Evolutionary conservation across 2,113 vertebrate species (phyloP), one percentile per base, ranked within the genome.

Genomic region (Eptesicus fuscus): DNA sequence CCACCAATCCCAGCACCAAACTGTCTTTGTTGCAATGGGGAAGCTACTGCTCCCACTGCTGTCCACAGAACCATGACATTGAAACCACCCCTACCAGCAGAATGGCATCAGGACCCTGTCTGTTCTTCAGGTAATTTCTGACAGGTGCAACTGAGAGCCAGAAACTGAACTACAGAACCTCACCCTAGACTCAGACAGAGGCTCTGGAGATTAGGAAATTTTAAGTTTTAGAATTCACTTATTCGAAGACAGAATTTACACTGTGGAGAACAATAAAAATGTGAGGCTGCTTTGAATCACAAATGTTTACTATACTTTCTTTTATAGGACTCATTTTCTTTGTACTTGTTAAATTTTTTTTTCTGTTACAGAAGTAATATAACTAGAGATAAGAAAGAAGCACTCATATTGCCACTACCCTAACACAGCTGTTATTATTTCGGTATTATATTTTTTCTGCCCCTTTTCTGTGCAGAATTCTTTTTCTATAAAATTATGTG

Each of bases 291-390:
- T 35, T 49, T 25, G 22, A 91, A 63, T 65, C 83, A 76, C 8
- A 49, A 49, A 77, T 86, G 80, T 42, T 76, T 35, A 71, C 40
- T 90, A 40, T 59, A 51, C 8, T 73, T 92, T 92, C 56, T 97
- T 92, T 80, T 70, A 47, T 22, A 63, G 42, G 63, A 77, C 23
- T 77, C 18, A 3, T 85, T 88, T 90, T 88, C 47, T 92, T 91
- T 84, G 25, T 56, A 51, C 40, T 59, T 77, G 40, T 20, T 80
- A 83, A 28, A 37, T 37, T 37, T 79, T 49, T 30, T 88, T 90
- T 93, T 78, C 79, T 83, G 30, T 86, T 89, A 83, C 30, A 85
- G 80, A 95, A 59, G n/a, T 84, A 90, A 91, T 84, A 49, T 70
- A 67, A 79, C 18, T 8, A 92, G 49, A 94, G 65, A 85, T 63